A percentile compares a stretch with the other conserved stretches of the same genome.
These are phyloP conservation scores for Perca fluviatilis DNA, from an alignment of 2,113 vertebrate species.

Conservation along the genomic window DNA sequence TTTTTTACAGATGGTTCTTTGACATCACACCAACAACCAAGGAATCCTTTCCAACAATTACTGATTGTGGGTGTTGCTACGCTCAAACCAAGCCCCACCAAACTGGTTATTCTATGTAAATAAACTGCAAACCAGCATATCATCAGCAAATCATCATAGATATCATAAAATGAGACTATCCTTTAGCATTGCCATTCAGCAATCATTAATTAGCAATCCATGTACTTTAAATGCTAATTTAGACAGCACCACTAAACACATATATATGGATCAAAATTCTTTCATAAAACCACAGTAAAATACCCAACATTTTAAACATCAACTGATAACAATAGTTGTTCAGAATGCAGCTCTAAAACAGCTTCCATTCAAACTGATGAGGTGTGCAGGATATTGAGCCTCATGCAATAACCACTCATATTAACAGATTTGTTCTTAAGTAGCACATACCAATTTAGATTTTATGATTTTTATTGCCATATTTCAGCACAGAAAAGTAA, in stretches of 20 bases:
- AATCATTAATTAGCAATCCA: background rate
- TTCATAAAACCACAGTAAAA: background rate
- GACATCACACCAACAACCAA: background rate
- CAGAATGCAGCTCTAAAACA: background rate
- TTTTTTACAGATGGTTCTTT: background rate
- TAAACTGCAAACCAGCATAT: background rate
- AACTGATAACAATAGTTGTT: background rate
- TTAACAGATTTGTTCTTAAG: too few relatives aligned
- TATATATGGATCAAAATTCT: background rate
- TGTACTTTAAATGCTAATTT: background rate
- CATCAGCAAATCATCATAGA: background rate
- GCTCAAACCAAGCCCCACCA: background rate
- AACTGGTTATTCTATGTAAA: background rate
- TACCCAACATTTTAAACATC: background rate
- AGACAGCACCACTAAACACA: background rate
- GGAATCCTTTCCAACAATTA: slow-evolving; percentile 4
- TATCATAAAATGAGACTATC: background rate
- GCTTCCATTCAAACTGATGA: background rate
- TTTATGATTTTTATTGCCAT: background rate
- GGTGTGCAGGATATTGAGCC: background rate
- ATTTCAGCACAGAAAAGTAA: background rate
- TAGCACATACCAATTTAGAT: background rate
- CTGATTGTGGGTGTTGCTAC: background rate
- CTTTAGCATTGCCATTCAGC: background rate
- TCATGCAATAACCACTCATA: background rate